Base-by-base conservation (phyloP, 2,888 invertebrate genomes). In the Crepidodera aurea region DNA sequence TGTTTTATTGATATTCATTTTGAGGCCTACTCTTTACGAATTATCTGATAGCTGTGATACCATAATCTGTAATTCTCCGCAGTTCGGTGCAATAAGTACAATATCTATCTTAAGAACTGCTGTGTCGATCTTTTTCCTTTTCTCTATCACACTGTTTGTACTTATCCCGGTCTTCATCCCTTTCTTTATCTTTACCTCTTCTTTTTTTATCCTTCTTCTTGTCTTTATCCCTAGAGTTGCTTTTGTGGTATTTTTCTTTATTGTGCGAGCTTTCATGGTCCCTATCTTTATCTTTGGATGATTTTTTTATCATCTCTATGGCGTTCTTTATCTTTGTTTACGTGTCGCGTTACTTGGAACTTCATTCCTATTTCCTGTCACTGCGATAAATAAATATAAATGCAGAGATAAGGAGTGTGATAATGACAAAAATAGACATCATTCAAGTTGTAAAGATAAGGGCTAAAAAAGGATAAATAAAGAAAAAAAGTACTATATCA, bases 131-230 rank as follows among this genome's bases (percentile, higher is more conserved):
- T 70, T 79, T 75, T 29, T 76, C 71, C 69, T 73, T 69, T 65
- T 85, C 84, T 71, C 77, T 81, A 29, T 82, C 81, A 67, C 81
- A 83, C 55, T 83, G 79, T 64, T 73, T 69, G 6, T 74, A 69
- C 37, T 69, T 72, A 27, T 76, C 69, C 51, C 73, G 78, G 62
- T 81, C 78, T 64, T 71, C 78, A 58, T 69, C 69, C 42, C 64
- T 64, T 22, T 79, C 78, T 48, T 67, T 71, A 53, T 80, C 77
- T 64, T 77, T 60, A 22, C 48, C 54, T 27, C 54, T 82, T 78
- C 15, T 68, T 15, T 77, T 75, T 5, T 73, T 67, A 19, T 73
- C 70, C 46, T 74, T n/a, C n/a, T n/a, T n/a, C n/a, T n/a, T n/a
- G n/a, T n/a, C n/a, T n/a, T n/a, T 76, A 39, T 82, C 81, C 67